Evolutionary conservation across 2,888 invertebrate genomes (phyloP).

Genomic region (Gymnocheta viridis): DNA sequence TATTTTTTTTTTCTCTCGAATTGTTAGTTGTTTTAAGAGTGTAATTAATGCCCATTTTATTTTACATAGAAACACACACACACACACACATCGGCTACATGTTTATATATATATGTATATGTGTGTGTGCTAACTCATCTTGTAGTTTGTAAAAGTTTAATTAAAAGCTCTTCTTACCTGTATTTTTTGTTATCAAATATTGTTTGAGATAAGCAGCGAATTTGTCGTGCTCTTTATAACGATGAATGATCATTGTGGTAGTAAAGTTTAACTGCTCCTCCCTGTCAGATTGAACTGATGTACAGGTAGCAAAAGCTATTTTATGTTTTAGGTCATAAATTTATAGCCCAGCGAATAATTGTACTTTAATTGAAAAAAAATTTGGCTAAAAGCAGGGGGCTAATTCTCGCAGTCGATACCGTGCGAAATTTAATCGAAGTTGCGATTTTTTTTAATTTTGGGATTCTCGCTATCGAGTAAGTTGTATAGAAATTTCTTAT

Average conservation of each 20-base stretch:
- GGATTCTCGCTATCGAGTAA: too few species aligned
- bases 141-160: neutral
- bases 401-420: too few species aligned
- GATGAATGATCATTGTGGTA: neutral
- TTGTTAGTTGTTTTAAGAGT: constrained; percentile 7
- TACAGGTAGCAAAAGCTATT: constrained; percentile 14
- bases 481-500: too few species aligned
- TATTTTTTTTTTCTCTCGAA: constrained; percentile 40
- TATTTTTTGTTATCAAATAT: neutral
- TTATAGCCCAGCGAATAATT: constrained; percentile 13
- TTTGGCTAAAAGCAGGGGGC: too few species aligned
- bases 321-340: neutral
- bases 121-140: neutral
- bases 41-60: neutral
- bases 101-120: neutral
- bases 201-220: neutral
- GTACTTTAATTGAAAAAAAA: too few species aligned
- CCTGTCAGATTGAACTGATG: neutral
- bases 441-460: too few species aligned
- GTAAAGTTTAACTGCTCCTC: neutral
- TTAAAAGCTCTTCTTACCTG: neutral
- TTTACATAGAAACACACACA: neutral
- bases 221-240: neutral
- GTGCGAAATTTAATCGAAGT: too few species aligned
- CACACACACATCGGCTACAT: neutral